A percentile compares a stretch with the other conserved stretches of the same genome.
phyloP scores from a whole-genome alignment of 2,797 vertebrate species.

The Epinephelus coioides region DNA sequence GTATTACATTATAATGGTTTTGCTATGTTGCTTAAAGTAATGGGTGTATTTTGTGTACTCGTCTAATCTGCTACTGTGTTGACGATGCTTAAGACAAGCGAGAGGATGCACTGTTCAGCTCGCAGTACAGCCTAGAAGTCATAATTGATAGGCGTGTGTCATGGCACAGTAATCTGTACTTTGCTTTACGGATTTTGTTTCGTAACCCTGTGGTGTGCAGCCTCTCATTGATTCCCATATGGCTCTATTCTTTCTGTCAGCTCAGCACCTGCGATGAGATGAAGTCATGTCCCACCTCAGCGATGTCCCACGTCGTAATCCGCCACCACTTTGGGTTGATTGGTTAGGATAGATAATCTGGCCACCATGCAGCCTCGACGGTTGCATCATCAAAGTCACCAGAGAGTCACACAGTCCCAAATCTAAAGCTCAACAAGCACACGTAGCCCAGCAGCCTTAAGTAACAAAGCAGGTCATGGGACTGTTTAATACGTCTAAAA shows the following conservation, averaged over 20 bases:
- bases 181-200: slow-evolving; percentile 23
- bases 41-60: slow-evolving; percentile 86
- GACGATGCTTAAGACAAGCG: slow-evolving; percentile 63
- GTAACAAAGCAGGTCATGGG: slow-evolving; percentile 28
- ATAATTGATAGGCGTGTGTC: slow-evolving; percentile 14
- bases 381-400: slow-evolving; percentile 39
- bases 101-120: slow-evolving; percentile 40
- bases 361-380: slow-evolving; percentile 19
- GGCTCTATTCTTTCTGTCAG: slow-evolving; percentile 42
- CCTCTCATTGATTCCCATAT: slow-evolving; percentile 14
- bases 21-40: slow-evolving; percentile 83
- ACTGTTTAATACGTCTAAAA: not conserved
- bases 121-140: slow-evolving; percentile 35
- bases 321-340: slow-evolving; percentile 49
- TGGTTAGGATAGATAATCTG: slow-evolving; percentile 47
- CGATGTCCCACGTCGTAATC: slow-evolving; percentile 37
- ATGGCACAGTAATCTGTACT: slow-evolving; percentile 30
- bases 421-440: slow-evolving; percentile 29
- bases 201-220: slow-evolving; percentile 36
- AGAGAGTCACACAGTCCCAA: slow-evolving; percentile 28
- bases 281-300: slow-evolving; percentile 33
- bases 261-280: slow-evolving; percentile 63
- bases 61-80: slow-evolving; percentile 89
- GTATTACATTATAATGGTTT: slow-evolving; percentile 66
- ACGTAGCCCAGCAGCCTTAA: slow-evolving; percentile 38